Base-by-base conservation (phyloP, 2,113 vertebrate species). In the Electrona antarctica region DNA sequence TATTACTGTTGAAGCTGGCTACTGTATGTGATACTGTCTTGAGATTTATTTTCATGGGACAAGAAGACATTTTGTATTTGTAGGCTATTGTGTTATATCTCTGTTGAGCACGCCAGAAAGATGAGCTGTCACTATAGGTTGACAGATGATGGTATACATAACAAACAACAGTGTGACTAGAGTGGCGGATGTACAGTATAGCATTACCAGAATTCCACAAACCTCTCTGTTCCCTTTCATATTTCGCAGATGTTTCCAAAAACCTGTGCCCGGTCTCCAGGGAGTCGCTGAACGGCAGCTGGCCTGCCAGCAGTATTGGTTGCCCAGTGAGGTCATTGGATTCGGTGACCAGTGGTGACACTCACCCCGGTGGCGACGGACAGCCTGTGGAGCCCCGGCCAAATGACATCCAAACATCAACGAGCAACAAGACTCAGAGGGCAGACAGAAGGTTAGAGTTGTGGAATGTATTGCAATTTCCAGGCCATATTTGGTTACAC, bases 361-460 rank as follows among this genome's bases (percentile, higher is more conserved):
- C 0, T 0, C 50, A 77, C 41, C 0, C 69, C 7, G 29, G 41
- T 67, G 55, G 33, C 1, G 60, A 41, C 45, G 62, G 64, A 57
- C 71, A 66, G 57, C 76, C 7, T 58, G 8, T 71, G 5, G 76
- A 70, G 57, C 28, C 62, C 9, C 48, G 64, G 68, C 52, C 80
- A 7, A 69, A 80, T 56, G 60, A 55, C 70, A 69, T 59, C 15
- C 70, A 79, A 0, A 70, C 75, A 49, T 51, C 76, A 60, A 54
- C 68, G 14, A 52, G 74, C 71, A 73, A 60, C 63, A 64, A 70
- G 67, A 69, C 4, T 2, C 76, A 60, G 59, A 75, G 21, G 15
- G 69, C n/a, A 55, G 54, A 79, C 10, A 61, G 54, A 67, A 85
- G 76, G 82, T 86, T 41, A 78, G 82, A 66, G 21, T 49, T 4